Evolutionary conservation across 2,113 vertebrate genomes (phyloP).

Genomic region (Tupaia chinensis): DNA sequence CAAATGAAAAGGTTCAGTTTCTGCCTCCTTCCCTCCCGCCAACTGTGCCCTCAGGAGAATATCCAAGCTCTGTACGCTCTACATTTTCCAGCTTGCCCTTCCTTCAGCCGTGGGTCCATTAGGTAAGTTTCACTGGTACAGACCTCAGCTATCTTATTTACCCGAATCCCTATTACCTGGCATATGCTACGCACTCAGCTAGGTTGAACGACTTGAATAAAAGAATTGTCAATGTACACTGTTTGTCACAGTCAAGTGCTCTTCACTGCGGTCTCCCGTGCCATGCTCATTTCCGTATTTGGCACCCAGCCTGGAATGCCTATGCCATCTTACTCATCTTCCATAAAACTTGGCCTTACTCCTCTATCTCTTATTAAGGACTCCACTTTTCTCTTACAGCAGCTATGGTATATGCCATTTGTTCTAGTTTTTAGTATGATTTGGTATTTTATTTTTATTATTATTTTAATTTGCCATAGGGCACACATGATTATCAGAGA

Average conservation of each 20-base stretch:
- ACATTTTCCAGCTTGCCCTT: not conserved
- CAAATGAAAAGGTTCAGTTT: no score
- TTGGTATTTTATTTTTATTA: not conserved
- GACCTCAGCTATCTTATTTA: not conserved
- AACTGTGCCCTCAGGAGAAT: not conserved
- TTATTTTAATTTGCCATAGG: no score
- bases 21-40: not conserved
- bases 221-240: not conserved
- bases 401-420: not conserved
- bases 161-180: slow-evolving; percentile 8
- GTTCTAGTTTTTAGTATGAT: not conserved
- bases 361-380: not conserved
- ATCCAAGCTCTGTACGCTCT: not conserved
- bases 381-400: not conserved
- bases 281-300: not conserved
- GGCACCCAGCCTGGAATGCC: not conserved
- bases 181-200: not conserved
- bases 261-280: not conserved
- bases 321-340: not conserved
- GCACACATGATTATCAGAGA: no score
- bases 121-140: slow-evolving; percentile 23
- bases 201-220: slow-evolving; percentile 3
- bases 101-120: not conserved
- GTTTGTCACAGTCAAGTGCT: not conserved
- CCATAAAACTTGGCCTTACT: slow-evolving; percentile 12